Evolutionary conservation across 2,888 invertebrate species (phyloP).

Genomic region (Arge pagana): DNA sequence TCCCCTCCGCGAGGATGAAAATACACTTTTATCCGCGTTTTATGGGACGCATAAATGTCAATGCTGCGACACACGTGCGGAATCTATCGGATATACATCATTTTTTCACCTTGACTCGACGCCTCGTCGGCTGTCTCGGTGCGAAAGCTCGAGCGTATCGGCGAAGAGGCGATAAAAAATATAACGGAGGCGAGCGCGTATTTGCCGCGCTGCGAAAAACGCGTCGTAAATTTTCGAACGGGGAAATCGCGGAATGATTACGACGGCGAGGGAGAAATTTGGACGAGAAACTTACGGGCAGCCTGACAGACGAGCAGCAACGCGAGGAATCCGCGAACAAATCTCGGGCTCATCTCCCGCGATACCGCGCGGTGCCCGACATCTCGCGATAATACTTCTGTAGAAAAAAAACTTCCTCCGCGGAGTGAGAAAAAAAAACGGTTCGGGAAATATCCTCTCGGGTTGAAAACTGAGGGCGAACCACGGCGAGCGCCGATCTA

Average conservation of each 20-base stretch:
- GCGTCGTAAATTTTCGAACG: no score
- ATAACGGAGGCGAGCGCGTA: not conserved
- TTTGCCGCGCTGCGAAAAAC: not conserved
- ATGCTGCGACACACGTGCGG: constrained; percentile 2
- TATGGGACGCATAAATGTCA: constrained; percentile 16
- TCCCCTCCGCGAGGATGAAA: constrained; percentile 10
- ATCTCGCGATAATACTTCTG: no score
- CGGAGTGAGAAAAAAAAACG: no score
- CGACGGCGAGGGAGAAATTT: no score
- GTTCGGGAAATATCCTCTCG: no score
- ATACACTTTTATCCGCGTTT: constrained; percentile 6
- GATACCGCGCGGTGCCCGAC: no score
- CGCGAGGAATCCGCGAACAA: not conserved
- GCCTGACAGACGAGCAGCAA: constrained; percentile 7
- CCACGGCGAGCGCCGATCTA: no score
- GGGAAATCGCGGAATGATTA: no score
- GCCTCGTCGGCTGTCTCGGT: not conserved
- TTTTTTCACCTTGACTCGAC: not conserved
- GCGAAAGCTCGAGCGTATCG: not conserved
- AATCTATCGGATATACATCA: constrained; percentile 16
- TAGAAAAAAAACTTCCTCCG: no score
- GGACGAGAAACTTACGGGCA: constrained; percentile 13
- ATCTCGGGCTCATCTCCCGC: no score
- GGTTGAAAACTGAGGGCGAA: no score
- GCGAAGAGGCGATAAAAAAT: not conserved